These are phyloP conservation scores for Pachydiplax longipennis DNA, from an alignment of 2,888 invertebrate genomes.

Conservation along the genomic window DNA sequence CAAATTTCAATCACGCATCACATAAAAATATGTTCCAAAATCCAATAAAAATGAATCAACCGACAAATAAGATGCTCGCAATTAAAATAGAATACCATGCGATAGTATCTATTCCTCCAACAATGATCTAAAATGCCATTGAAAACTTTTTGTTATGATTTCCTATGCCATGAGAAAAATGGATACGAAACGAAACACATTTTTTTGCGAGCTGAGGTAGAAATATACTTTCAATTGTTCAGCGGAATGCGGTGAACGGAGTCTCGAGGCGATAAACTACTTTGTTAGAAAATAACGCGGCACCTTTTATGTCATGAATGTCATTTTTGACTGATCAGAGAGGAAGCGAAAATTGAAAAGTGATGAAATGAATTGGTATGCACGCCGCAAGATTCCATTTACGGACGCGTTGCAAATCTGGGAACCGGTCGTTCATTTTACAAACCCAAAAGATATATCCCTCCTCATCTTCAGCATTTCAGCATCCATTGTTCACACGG, in stretches of 20 bases:
- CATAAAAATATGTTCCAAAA: no score
- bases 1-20: no score
- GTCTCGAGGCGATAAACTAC: neutral
- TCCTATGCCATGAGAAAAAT: neutral
- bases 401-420: neutral
- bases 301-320: neutral
- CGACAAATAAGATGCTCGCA: no score
- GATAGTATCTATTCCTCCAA: no score
- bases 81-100: no score
- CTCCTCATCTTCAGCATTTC: no score
- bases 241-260: neutral
- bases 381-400: neutral
- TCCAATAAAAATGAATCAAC: no score
- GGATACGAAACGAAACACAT: neutral
- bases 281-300: neutral
- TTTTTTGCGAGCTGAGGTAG: neutral
- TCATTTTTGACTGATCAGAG: neutral
- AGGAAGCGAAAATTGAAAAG: neutral
- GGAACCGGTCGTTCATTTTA: neutral
- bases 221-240: neutral
- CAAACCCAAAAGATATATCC: no score
- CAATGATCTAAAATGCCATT: no score
- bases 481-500: no score
- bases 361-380: neutral
- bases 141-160: neutral